phyloP scores from a whole-genome alignment of 1,140 invertebrate genomes.

The Rhynchophorus ferrugineus region DNA sequence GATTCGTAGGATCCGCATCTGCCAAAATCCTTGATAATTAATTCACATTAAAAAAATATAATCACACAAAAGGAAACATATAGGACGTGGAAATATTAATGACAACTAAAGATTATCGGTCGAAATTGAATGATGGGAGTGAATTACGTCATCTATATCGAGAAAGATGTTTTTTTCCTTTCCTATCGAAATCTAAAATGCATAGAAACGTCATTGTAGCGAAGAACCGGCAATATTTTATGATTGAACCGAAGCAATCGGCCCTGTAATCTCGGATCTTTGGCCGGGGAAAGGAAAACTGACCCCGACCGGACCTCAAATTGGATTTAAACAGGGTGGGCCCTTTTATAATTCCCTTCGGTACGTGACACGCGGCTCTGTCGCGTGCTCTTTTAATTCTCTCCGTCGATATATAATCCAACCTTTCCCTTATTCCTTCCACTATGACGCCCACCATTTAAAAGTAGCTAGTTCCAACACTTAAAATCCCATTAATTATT shows the following conservation, averaged over 20 bases:
- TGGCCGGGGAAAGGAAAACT: conserved; percentile 17
- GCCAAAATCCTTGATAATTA: too few species aligned
- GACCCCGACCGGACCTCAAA: conserved; percentile 20
- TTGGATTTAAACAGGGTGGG: conserved; percentile 21
- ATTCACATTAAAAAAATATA: too few species aligned
- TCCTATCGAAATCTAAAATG: conserved; percentile 29
- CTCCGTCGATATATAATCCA: conserved; percentile 14
- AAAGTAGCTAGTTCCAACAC: conserved; percentile 12
- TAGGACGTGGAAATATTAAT: too few species aligned
- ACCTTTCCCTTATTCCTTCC: conserved; percentile 13
- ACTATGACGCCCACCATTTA: conserved; percentile 14
- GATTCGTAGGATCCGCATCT: too few species aligned
- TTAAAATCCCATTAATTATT: conserved; percentile 15
- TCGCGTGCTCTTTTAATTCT: conserved; percentile 22
- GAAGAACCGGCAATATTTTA: conserved; percentile 35
- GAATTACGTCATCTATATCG: too few species aligned
- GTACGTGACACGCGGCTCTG: conserved; percentile 14
- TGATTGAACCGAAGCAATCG: conserved; percentile 29
- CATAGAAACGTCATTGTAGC: conserved; percentile 35
- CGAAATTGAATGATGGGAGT: too few species aligned
- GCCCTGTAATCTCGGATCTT: conserved; percentile 19
- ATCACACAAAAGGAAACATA: too few species aligned
- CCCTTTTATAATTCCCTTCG: conserved; percentile 20
- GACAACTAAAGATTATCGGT: too few species aligned
- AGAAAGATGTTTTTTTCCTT: too few species aligned